Evolutionary conservation across 1,140 invertebrate species (phyloP).

Genomic region (Trichomalopsis sarcophagae): DNA sequence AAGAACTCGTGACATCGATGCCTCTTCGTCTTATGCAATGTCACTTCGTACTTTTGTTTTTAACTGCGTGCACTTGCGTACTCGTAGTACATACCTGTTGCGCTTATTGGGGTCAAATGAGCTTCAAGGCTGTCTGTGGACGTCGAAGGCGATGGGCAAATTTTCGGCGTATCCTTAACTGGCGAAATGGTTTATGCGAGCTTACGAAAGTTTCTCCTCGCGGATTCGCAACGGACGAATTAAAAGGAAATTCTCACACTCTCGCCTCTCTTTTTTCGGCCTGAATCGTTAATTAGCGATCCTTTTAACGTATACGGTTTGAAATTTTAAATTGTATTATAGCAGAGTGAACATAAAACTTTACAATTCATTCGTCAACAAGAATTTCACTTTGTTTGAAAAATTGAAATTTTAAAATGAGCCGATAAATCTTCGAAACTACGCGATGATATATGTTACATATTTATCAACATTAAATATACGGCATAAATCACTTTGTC

Average conservation of each 20-base stretch:
- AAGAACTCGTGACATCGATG: constrained; percentile 6
- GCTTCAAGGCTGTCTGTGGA: constrained; percentile 40
- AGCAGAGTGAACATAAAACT: too few relatives aligned
- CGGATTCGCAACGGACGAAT: not conserved
- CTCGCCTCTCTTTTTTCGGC: not conserved
- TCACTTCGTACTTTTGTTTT: constrained; percentile 21
- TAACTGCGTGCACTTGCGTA: constrained; percentile 22
- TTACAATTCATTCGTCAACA: too few relatives aligned
- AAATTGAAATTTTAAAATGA: too few relatives aligned
- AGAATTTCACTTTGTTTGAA: too few relatives aligned
- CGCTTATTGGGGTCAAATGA: constrained; percentile 17
- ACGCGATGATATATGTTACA: too few relatives aligned
- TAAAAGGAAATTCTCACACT: not conserved
- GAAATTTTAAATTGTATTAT: not conserved
- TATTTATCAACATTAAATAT: too few relatives aligned
- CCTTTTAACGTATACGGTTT: not conserved
- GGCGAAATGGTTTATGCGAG: not conserved
- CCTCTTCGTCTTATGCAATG: not conserved
- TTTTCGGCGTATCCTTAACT: not conserved
- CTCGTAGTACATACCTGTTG: constrained; percentile 18
- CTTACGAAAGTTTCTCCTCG: not conserved
- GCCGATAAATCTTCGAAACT: too few relatives aligned
- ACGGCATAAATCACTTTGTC: too few relatives aligned
- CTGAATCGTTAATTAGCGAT: not conserved
- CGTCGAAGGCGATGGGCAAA: not conserved